phyloP scores from a whole-genome alignment of 35 echinoderm and acorn worm species.

The Chiridota heheva region DNA sequence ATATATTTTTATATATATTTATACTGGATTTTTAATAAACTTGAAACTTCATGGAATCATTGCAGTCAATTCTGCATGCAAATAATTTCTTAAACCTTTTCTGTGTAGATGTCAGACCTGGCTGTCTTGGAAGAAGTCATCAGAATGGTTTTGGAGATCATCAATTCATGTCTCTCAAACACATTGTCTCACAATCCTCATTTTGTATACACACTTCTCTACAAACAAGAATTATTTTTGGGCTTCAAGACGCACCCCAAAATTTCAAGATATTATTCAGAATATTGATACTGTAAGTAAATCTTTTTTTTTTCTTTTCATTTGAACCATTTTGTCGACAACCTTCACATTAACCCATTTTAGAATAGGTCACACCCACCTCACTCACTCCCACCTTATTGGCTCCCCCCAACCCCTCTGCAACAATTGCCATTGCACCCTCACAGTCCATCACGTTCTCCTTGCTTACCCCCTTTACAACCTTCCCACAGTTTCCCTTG shows the following conservation, averaged over 20 bases:
- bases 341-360: no score
- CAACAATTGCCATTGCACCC: no score
- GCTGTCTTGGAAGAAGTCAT: slow-evolving; percentile 87
- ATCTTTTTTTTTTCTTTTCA: background rate
- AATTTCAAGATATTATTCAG: slow-evolving; percentile 96
- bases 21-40: no score
- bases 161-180: slow-evolving; percentile 96
- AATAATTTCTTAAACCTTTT: background rate
- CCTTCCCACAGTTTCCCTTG: no score
- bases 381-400: no score
- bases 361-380: no score
- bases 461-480: no score
- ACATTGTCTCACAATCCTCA: slow-evolving; percentile 93
- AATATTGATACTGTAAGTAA: slow-evolving; percentile 97
- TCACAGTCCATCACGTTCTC: no score
- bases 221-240: slow-evolving; percentile 82
- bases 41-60: no score
- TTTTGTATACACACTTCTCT: slow-evolving; percentile 96
- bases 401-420: no score
- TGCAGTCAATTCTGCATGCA: background rate
- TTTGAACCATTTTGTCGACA: no score
- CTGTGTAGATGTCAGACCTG: slow-evolving; percentile 78
- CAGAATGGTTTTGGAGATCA: slow-evolving; percentile 95
- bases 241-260: slow-evolving; percentile 93
- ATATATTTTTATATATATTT: background rate